Conservation (phyloP, 1,140 invertebrate genomes). For the Tetramorium simillimum region DNA sequence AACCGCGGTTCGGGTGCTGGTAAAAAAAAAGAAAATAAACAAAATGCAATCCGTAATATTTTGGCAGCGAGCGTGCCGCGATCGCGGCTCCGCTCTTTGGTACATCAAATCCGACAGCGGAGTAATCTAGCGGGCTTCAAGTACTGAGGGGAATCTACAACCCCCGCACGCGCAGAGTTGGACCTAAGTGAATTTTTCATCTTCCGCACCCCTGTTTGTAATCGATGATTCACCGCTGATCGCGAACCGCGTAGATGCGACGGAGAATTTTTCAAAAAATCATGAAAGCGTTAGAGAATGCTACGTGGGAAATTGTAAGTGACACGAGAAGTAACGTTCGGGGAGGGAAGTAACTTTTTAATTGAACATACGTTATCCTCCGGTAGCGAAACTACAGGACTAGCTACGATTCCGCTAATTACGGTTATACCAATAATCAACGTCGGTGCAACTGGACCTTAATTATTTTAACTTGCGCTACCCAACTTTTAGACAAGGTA, state of each 20-base stretch:
- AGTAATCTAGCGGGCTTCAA: conserved; percentile 29
- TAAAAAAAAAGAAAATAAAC: background rate
- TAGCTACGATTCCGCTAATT: background rate
- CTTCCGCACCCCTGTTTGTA: background rate
- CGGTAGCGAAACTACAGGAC: background rate
- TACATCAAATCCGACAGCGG: background rate
- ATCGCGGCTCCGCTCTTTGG: background rate
- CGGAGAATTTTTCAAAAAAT: background rate
- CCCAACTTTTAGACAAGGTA: background rate
- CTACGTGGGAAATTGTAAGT: background rate
- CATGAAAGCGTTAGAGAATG: background rate
- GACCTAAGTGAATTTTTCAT: conserved; percentile 50
- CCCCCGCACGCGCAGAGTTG: background rate
- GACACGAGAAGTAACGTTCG: background rate
- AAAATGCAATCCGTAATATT: background rate
- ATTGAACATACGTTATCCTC: background rate
- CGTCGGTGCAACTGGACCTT: background rate
- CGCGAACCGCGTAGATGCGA: background rate
- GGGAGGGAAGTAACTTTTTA: background rate
- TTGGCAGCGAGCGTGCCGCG: background rate
- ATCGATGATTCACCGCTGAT: conserved; percentile 4
- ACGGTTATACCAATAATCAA: conserved; percentile 1
- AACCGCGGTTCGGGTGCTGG: background rate
- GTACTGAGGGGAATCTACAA: background rate
- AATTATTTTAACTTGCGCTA: conserved; percentile 5